These are phyloP conservation scores for Zaprionus ghesquierei DNA, from an alignment of 1,140 invertebrate genomes.

Conservation along the genomic window DNA sequence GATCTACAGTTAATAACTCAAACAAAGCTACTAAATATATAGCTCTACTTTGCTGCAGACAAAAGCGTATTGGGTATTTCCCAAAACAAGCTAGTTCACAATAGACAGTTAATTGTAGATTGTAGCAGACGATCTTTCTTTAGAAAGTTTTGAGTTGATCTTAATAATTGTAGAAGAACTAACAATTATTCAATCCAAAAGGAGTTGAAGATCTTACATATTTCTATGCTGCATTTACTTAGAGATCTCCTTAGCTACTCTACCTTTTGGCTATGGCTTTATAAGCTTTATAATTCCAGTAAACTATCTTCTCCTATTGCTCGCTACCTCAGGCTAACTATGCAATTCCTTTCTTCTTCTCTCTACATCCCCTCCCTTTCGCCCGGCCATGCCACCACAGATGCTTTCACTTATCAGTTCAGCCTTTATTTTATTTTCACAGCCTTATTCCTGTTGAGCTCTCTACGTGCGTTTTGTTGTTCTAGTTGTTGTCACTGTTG, in stretches of 20 bases:
- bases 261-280: background rate
- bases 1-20: too few species aligned
- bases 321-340: too few species aligned
- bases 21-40: background rate
- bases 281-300: too few species aligned
- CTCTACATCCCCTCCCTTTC: background rate
- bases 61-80: background rate
- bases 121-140: background rate
- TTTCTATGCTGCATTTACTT: too few species aligned
- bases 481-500: slow-evolving; percentile 25
- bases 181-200: too few species aligned
- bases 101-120: background rate
- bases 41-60: background rate
- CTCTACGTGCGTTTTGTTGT: slow-evolving; percentile 39
- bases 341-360: background rate
- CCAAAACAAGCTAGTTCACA: background rate
- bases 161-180: too few species aligned
- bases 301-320: too few species aligned
- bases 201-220: too few species aligned
- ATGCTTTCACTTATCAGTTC: slow-evolving; percentile 65
- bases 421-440: slow-evolving; percentile 78
- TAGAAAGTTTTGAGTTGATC: too few species aligned
- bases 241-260: background rate
- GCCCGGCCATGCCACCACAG: background rate
- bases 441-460: slow-evolving; percentile 64